Percentiles rank a stretch among this genome's conserved stretches.
phyloP scores from a whole-genome alignment of 2,797 vertebrate species.

The Megaceryle alcyon region DNA sequence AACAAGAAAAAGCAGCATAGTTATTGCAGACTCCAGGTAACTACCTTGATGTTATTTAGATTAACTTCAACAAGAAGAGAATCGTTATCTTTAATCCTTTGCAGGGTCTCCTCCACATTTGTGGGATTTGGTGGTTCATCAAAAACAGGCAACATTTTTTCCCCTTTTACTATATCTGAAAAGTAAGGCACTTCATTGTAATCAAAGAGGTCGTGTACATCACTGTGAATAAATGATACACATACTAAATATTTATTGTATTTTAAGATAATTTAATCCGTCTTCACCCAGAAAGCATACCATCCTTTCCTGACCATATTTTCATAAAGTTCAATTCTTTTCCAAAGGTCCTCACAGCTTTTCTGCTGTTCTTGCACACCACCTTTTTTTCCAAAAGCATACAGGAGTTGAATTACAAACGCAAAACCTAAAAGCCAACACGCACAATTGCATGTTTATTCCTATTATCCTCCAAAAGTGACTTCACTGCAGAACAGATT shows the following conservation, averaged over 20 bases:
- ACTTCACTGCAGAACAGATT: background rate
- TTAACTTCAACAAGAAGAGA: slow-evolving; percentile 90
- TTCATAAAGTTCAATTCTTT: background rate
- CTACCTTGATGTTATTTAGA: slow-evolving; percentile 98
- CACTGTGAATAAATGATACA: background rate
- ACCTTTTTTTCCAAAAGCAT: background rate
- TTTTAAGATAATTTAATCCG: background rate
- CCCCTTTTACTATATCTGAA: slow-evolving; percentile 94
- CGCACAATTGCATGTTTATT: background rate
- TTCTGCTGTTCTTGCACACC: background rate
- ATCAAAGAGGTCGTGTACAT: background rate
- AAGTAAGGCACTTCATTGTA: background rate
- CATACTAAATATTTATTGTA: background rate
- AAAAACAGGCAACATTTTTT: slow-evolving; percentile 92
- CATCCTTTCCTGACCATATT: background rate
- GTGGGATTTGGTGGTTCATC: slow-evolving; percentile 98
- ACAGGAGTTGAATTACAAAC: background rate
- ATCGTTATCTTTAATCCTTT: slow-evolving; percentile 92
- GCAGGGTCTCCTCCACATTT: slow-evolving; percentile 94
- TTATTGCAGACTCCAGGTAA: background rate
- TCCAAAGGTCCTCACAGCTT: background rate
- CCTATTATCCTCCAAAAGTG: background rate
- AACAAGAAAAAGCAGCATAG: background rate
- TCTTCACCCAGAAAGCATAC: background rate
- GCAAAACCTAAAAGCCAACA: background rate